Conservation (phyloP, 2,113 vertebrate species). For the Pteropus alecto region DNA sequence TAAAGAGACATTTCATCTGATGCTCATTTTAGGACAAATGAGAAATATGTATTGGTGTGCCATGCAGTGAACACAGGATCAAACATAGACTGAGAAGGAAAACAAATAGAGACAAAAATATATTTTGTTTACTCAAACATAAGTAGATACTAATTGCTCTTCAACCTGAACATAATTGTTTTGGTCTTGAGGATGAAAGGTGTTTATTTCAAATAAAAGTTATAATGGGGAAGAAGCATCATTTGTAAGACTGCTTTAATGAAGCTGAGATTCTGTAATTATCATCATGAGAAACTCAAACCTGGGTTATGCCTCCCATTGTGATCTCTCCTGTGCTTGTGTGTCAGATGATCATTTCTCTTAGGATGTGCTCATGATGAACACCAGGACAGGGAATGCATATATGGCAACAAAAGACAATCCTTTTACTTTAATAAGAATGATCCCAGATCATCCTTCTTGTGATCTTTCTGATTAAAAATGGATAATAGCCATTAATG, state of each 20-base stretch:
- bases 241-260: background rate
- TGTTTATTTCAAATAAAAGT: slow-evolving; percentile 51
- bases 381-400: background rate
- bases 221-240: background rate
- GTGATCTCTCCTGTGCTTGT: background rate
- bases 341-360: background rate
- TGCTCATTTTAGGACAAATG: background rate
- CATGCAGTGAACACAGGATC: background rate
- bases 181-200: slow-evolving; percentile 33
- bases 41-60: background rate
- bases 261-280: background rate
- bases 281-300: background rate
- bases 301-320: background rate
- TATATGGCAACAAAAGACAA: background rate
- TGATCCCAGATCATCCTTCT: slow-evolving; percentile 39
- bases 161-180: slow-evolving; percentile 42
- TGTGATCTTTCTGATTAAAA: slow-evolving; percentile 78
- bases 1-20: background rate
- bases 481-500: slow-evolving; percentile 81
- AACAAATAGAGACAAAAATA: background rate
- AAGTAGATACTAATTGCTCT: slow-evolving; percentile 52
- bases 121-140: slow-evolving; percentile 43
- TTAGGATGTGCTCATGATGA: background rate
- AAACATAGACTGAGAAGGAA: background rate
- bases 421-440: slow-evolving; percentile 44